Percentiles rank a stretch among this genome's conserved stretches.
phyloP scores from a whole-genome alignment of 2,888 invertebrate genomes.

The Linnaemya tessellans region DNA sequence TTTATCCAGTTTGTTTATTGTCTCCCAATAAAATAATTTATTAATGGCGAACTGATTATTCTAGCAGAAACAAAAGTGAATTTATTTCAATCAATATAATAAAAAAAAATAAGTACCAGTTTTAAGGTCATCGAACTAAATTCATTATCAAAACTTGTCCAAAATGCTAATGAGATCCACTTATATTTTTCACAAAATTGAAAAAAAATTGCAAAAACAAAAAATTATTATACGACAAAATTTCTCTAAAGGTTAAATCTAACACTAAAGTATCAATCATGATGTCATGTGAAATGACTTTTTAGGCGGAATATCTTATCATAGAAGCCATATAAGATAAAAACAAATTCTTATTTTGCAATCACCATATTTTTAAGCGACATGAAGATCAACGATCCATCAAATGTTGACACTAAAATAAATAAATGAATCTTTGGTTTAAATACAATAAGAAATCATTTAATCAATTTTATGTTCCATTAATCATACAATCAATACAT shows the following conservation, averaged over 20 bases:
- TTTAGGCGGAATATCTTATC: neutral
- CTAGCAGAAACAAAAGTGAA: neutral
- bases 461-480: neutral
- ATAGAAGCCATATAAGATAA: neutral
- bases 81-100: neutral
- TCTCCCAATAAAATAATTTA: neutral
- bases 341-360: neutral
- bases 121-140: neutral
- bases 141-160: neutral
- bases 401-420: neutral
- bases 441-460: neutral
- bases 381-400: neutral
- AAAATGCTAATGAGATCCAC: neutral
- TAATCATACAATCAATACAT: constrained; percentile 12
- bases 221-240: neutral
- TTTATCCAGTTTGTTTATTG: neutral
- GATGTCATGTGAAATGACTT: neutral
- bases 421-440: neutral
- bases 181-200: neutral
- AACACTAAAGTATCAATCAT: neutral
- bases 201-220: neutral
- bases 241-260: neutral
- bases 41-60: neutral
- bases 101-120: neutral
- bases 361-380: neutral